Percentiles rank a stretch among this genome's conserved stretches.
phyloP scores from a whole-genome alignment of 2,888 invertebrate genomes.

The Augochlorella aurata region DNA sequence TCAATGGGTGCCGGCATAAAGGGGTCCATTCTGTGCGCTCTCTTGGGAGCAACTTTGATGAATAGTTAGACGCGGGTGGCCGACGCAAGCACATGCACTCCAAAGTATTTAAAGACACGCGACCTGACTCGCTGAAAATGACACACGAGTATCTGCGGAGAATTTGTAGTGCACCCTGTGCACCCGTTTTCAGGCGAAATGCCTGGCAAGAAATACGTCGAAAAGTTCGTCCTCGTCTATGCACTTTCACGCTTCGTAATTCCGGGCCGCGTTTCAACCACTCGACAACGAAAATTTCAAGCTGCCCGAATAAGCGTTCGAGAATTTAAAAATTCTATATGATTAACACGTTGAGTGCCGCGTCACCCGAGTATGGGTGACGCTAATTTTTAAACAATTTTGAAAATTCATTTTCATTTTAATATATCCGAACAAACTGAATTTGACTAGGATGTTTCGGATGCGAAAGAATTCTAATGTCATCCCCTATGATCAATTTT shows the following conservation, averaged over 20 bases:
- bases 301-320: neutral
- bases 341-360: too few species aligned
- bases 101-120: constrained; percentile 35
- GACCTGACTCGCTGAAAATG: constrained; percentile 30
- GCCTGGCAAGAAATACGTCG: neutral
- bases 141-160: constrained; percentile 17
- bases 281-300: neutral
- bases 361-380: too few species aligned
- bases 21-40: constrained; percentile 19
- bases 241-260: neutral
- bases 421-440: too few species aligned
- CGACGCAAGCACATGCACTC: constrained; percentile 23
- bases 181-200: neutral
- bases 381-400: too few species aligned
- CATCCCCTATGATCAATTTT: too few species aligned
- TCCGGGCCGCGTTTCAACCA: neutral
- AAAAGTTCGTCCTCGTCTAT: too few species aligned
- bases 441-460: too few species aligned
- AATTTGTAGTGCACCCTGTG: neutral
- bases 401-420: too few species aligned
- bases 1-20: constrained; percentile 44
- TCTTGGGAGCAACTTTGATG: constrained; percentile 38
- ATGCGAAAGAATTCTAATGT: too few species aligned
- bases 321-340: too few species aligned
- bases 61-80: constrained; percentile 42